Evolutionary conservation across 1,140 invertebrate genomes (phyloP), one percentile per base, ranked within the genome.

Genomic region (Brachionus calyciflorus): DNA sequence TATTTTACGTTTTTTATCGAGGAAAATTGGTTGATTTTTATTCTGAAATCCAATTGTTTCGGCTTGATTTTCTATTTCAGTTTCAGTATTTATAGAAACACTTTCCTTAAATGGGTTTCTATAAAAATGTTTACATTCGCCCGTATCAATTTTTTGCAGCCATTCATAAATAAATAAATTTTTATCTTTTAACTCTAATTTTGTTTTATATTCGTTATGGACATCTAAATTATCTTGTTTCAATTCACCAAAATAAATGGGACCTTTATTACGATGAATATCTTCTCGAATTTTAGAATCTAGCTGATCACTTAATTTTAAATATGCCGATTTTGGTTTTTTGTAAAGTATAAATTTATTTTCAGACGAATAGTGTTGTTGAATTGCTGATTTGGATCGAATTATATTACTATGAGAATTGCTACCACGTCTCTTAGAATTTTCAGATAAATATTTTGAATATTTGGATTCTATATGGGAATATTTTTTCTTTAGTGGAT

Each of bases 121-220:
- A 65, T 41, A 65, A 65, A 65, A 65, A 65, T 65, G 60, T 17
- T 21, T 37, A 65, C 60, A 65, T 41, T 65, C 60, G 12, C 5
- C 19, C 2, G 24, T 24, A n/a, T 65, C 21, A n/a, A 65, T 65
- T 41, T 65, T 65, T 10, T 46, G 19, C n/a, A 65, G 37, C 60
- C 60, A 65, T 65, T 65, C 60, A 26, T 41, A 65, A 44, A 65
- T 65, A 19, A 44, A 65, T 26, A 65, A 65, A 65, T 41, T 44
- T 44, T 65, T 65, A 10, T 65, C 60, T 41, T 46, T 65, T 14
- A 17, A 24, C 7, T 28, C 60, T 21, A 65, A 1, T 24, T 44
- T 41, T 21, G 19, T 65, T 24, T 41, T 65, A 14, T 21, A 14
- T 46, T 46, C 5, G 40, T 28, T 44, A 6, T 65, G 41, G 2